Base-by-base conservation (phyloP, 2,888 invertebrate species). In the Ecdyonurus torrentis region DNA sequence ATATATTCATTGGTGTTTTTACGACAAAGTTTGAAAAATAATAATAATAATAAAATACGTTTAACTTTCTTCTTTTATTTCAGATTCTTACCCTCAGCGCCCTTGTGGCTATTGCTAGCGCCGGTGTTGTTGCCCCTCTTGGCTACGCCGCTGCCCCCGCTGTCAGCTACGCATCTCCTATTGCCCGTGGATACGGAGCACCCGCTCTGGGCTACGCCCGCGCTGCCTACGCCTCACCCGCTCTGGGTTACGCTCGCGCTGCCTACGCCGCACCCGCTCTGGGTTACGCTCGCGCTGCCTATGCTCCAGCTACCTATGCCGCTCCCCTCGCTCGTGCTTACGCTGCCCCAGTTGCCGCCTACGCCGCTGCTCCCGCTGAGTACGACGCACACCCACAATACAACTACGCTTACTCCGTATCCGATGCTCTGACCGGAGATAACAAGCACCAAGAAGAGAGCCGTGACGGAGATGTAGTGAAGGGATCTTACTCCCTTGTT, bases 111-210 rank as follows among this genome's bases (percentile, higher is more conserved):
- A 64, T 62, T 22, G 67, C 66, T 60, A 58, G 60, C 61, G 66
- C 66, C 25, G 67, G 65, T 10, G 19, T 63, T 61, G 18, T 65
- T 24, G 65, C 64, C 60, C 65, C 66, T 23, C 69, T 75, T 66
- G 69, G 74, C 2, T 70, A 76, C 66, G 65, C 66, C 63, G 63
- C 64, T 65, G 62, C 61, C 25, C 63, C 58, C 55, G n/a, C n/a
- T n/a, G n/a, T n/a, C n/a, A n/a, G n/a, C n/a, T n/a, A n/a, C n/a
- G n/a, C n/a, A n/a, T n/a, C n/a, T n/a, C n/a, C n/a, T n/a, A n/a
- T n/a, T n/a, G n/a, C n/a, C n/a, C n/a, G n/a, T n/a, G n/a, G n/a
- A n/a, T n/a, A n/a, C n/a, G n/a, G n/a, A n/a, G n/a, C n/a, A n/a
- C n/a, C n/a, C n/a, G n/a, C 55, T 19, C 25, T 68, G 53, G 59